Evolutionary conservation across 2,113 vertebrate species (phyloP), one percentile per base, ranked within the genome.

Genomic region (Lycaon pictus): DNA sequence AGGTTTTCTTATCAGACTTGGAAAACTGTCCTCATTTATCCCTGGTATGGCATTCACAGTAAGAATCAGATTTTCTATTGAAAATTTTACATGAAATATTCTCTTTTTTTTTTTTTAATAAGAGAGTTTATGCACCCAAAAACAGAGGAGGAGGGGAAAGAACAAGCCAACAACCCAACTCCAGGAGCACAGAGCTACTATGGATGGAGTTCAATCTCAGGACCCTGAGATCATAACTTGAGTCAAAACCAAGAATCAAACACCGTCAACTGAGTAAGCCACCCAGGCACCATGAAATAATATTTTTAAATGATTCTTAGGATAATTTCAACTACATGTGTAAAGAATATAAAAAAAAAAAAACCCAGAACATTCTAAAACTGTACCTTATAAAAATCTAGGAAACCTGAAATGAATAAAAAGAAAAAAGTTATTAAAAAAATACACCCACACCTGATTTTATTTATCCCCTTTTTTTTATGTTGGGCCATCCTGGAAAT

Each of bases 321-420:
- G 22, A 89, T 9, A 91, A 43, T 82, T 90, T 85, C 20, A 82
- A 29, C 69, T 72, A 92, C 11, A 71, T 94, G 13, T 88, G 23
- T 11, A 69, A 90, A 58, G 53, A 79, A 29, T 3, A 90, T 10
- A 1, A 25, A 53, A 74, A 92, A 83, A 72, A 13, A 43, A 43
- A 43, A 43, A 1, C 43, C 43, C 3, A 79, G 58, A 82, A 79
- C 55, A 63, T 25, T 79, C 16, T 27, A 62, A 86, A 92, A 86
- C 77, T 67, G 12, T 55, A 67, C 71, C 82, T 72, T 71, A 55
- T 15, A 53, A 91, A 96, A 95, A 90, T 23, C 8, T 37, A 29
- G 8, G 84, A 76, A 96, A 88, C 0, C 56, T n/a, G 63, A 93
- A 90, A 65, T 93, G 16, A 92, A 82, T 62, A 58, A 79, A 95